Evolutionary conservation across 2,797 vertebrate species (phyloP).

Genomic region (Phoebastria nigripes): DNA sequence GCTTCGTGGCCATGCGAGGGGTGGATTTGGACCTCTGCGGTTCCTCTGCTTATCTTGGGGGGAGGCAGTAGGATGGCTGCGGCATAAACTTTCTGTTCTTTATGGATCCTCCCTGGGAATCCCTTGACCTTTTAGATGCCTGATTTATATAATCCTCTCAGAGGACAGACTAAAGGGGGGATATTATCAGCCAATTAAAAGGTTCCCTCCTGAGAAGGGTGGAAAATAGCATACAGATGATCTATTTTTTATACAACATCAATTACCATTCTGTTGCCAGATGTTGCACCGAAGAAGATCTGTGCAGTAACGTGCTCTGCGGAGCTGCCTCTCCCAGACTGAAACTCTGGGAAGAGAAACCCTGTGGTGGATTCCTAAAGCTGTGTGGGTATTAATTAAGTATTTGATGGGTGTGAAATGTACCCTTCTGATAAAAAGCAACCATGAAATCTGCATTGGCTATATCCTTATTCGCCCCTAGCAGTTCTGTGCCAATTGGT

Average conservation of each 20-base stretch:
- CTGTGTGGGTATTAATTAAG: background rate
- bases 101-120: conserved; percentile 16
- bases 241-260: conserved; percentile 13
- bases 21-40: background rate
- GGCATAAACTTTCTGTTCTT: conserved; percentile 14
- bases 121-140: conserved; percentile 40
- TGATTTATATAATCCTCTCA: conserved; percentile 49
- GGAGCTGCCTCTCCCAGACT: background rate
- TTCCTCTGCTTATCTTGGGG: background rate
- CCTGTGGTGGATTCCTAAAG: background rate
- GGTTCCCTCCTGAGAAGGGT: conserved; percentile 37
- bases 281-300: background rate
- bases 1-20: background rate
- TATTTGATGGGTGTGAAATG: background rate
- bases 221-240: conserved; percentile 32
- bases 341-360: background rate
- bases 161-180: conserved; percentile 10
- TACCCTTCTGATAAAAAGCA: background rate
- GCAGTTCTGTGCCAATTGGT: background rate
- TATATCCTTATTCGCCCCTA: background rate
- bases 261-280: conserved; percentile 28
- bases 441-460: background rate
- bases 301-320: background rate
- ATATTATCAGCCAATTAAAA: conserved; percentile 60
- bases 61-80: background rate